Evolutionary conservation across 2,797 vertebrate genomes (phyloP).

Genomic region (Mus minutoides): DNA sequence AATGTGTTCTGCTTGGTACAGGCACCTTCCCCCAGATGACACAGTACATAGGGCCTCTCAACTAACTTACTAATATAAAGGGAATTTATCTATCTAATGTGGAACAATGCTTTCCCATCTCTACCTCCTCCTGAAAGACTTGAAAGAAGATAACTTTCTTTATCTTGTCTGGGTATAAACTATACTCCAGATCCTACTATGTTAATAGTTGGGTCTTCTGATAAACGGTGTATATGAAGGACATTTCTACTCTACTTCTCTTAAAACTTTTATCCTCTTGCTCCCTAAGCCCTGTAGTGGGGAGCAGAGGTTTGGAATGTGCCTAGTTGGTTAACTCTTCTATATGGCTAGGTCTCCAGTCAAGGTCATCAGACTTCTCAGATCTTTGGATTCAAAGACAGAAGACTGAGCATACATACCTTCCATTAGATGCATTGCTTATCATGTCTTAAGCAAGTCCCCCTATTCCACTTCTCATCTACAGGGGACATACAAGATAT

Average conservation of each 20-base stretch:
- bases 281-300: not conserved
- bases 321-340: not conserved
- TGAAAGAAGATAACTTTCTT: not conserved
- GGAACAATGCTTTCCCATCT: not conserved
- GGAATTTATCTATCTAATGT: not conserved
- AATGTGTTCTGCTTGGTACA: not conserved
- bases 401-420: not conserved
- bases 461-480: not conserved
- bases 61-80: not conserved
- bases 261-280: not conserved
- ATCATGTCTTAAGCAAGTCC: not conserved
- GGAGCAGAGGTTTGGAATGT: not conserved
- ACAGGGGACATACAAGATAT: not conserved
- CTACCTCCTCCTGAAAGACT: not conserved
- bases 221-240: not conserved
- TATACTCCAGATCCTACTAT: too few relatives aligned
- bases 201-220: not conserved
- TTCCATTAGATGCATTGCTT: not conserved
- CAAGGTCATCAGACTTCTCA: not conserved
- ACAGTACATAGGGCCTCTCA: not conserved
- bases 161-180: not conserved
- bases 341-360: not conserved
- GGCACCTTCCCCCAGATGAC: not conserved
- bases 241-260: not conserved
- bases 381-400: not conserved